These are phyloP conservation scores for Scaptomyza polygonia DNA, from an alignment of 2,888 invertebrate genomes.

Conservation along the genomic window DNA sequence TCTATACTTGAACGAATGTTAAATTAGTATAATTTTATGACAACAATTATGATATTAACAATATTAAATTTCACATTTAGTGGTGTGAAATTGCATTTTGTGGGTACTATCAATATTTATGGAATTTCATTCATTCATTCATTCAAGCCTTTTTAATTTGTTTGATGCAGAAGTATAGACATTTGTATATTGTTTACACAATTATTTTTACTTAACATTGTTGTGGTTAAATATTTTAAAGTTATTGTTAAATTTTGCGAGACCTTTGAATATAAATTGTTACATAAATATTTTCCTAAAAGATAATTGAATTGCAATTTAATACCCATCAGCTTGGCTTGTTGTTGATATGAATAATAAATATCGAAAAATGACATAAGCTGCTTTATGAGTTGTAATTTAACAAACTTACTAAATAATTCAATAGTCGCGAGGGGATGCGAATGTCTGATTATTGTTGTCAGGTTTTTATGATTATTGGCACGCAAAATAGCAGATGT, in stretches of 20 bases:
- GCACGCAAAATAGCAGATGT: neutral
- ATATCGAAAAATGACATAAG: neutral
- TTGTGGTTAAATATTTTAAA: neutral
- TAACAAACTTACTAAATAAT: neutral
- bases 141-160: slow-evolving; percentile 5
- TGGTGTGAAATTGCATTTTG: slow-evolving; percentile 30
- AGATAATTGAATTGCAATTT: neutral
- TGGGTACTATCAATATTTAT: slow-evolving; percentile 38
- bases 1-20: too few species aligned
- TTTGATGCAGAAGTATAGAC: neutral
- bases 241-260: too few species aligned
- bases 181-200: neutral
- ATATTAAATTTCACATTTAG: slow-evolving; percentile 35
- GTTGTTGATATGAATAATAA: neutral
- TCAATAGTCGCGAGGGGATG: neutral
- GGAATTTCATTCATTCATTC: slow-evolving; percentile 2
- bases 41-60: neutral
- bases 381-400: neutral
- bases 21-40: neutral
- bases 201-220: neutral
- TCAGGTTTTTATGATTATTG: neutral
- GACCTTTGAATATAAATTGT: neutral
- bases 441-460: neutral
- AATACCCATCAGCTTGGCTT: neutral
- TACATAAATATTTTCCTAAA: neutral